Conservation (phyloP, 1,140 invertebrate genomes). For the Leptopilina boulardi region DNA sequence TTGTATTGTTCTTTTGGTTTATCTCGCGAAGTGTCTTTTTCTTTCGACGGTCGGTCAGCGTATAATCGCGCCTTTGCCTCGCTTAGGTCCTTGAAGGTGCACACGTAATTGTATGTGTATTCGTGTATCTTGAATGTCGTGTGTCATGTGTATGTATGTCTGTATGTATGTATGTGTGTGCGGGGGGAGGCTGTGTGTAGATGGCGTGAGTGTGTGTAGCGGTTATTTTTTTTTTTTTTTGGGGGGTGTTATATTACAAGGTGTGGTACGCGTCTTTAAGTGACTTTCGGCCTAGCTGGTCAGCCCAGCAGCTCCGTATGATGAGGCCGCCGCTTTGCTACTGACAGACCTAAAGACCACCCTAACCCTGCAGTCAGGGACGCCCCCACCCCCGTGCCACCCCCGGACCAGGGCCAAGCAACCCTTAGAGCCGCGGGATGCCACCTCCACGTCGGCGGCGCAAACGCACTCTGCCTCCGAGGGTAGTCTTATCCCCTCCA, state of each 20-base stretch:
- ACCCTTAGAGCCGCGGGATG: slow-evolving; percentile 69
- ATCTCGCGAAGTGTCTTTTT: slow-evolving; percentile 25
- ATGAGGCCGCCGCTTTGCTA: slow-evolving; percentile 77
- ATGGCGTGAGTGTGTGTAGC: slow-evolving; percentile 61
- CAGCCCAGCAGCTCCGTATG: slow-evolving; percentile 75
- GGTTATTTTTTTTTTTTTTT: slow-evolving; percentile 41
- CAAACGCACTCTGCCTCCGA: slow-evolving; percentile 73
- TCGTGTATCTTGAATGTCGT: slow-evolving; percentile 38
- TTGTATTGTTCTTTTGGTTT: neutral
- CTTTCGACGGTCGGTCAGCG: slow-evolving; percentile 26
- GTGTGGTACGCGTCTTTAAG: slow-evolving; percentile 73
- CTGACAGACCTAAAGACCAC: slow-evolving; percentile 75
- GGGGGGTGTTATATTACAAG: slow-evolving; percentile 70
- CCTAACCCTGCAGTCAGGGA: slow-evolving; percentile 73
- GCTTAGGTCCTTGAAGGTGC: slow-evolving; percentile 39
- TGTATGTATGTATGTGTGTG: slow-evolving; percentile 42
- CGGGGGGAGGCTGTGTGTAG: slow-evolving; percentile 44
- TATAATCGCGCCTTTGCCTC: slow-evolving; percentile 18
- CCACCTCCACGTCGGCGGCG: slow-evolving; percentile 73
- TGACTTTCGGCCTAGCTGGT: slow-evolving; percentile 73
- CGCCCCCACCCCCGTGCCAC: slow-evolving; percentile 61
- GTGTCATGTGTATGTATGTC: slow-evolving; percentile 49
- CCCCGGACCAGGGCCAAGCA: slow-evolving; percentile 52
- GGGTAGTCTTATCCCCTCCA: slow-evolving; percentile 75
- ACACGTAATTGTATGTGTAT: slow-evolving; percentile 41